These are phyloP conservation scores for Haemorhous mexicanus DNA, from an alignment of 2,113 vertebrate species.

Conservation along the genomic window DNA sequence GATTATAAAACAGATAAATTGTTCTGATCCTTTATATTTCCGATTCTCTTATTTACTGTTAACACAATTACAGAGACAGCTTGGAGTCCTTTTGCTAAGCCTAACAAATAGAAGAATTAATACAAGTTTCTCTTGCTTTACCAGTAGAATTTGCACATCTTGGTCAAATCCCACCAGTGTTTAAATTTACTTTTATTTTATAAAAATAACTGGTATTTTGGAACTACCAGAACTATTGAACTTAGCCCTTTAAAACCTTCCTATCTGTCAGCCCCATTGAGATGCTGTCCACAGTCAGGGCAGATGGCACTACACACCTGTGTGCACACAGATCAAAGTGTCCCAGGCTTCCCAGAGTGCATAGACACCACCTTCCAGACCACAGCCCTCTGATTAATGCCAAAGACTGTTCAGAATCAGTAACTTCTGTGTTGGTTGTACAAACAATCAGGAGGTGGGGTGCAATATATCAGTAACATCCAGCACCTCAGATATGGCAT, in stretches of 20 bases:
- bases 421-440: neutral
- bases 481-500: neutral
- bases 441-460: neutral
- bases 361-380: neutral
- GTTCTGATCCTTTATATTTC: neutral
- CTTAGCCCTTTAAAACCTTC: neutral
- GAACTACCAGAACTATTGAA: neutral
- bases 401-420: neutral
- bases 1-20: neutral
- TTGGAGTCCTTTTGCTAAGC: neutral
- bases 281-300: neutral
- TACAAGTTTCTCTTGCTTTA: neutral
- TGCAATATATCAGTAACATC: neutral
- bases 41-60: neutral
- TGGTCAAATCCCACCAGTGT: neutral
- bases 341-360: neutral
- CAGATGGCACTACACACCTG: too few relatives aligned
- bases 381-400: neutral
- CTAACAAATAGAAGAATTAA: neutral
- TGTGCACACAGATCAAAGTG: accelerated
- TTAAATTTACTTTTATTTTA: neutral
- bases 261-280: neutral
- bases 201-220: neutral
- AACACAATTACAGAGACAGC: neutral
- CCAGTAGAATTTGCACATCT: neutral